phyloP scores from a whole-genome alignment of 1,140 invertebrate species.

The Theocolax elegans region DNA sequence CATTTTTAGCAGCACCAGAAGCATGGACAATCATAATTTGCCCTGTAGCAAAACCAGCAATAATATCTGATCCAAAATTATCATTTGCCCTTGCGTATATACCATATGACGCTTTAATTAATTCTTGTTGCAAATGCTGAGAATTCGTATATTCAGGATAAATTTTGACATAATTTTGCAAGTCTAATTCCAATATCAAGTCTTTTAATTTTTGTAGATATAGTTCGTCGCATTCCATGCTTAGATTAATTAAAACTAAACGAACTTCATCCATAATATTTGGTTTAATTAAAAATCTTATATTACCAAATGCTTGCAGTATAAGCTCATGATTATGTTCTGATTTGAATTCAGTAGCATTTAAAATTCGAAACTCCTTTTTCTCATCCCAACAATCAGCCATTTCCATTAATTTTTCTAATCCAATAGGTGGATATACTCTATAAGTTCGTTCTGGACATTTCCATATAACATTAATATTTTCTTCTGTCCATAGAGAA shows the following conservation, averaged over 20 bases:
- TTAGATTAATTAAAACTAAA: conserved; percentile 90
- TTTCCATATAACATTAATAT: conserved; percentile 89
- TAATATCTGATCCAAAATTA: conserved; percentile 98
- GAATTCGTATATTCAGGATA: conserved; percentile 86
- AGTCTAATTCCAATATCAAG: conserved; percentile 81
- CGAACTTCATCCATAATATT: conserved; percentile 61
- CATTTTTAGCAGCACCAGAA: conserved; percentile 91
- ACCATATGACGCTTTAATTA: conserved; percentile 80
- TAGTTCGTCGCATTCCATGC: conserved; percentile 84
- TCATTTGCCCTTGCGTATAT: conserved; percentile 99
- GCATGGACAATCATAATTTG: conserved; percentile 93
- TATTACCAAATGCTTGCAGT: conserved; percentile 83
- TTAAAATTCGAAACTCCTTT: conserved; percentile 79
- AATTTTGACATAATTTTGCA: conserved; percentile 83
- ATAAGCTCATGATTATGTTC: conserved; percentile 98
- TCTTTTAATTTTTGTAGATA: conserved; percentile 87
- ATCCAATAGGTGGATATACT: conserved; percentile 96
- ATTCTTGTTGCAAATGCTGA: conserved; percentile 82
- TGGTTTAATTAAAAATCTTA: conserved; percentile 73
- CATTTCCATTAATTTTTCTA: conserved; percentile 79
- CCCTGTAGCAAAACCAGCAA: conserved; percentile 97
- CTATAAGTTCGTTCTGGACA: conserved; percentile 77
- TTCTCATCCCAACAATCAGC: conserved; percentile 69
- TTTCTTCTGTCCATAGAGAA: conserved; percentile 95
- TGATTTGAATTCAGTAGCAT: conserved; percentile 94